These are phyloP conservation scores for Plagodis pulveraria DNA, from an alignment of 2,888 invertebrate species.

Conservation along the genomic window DNA sequence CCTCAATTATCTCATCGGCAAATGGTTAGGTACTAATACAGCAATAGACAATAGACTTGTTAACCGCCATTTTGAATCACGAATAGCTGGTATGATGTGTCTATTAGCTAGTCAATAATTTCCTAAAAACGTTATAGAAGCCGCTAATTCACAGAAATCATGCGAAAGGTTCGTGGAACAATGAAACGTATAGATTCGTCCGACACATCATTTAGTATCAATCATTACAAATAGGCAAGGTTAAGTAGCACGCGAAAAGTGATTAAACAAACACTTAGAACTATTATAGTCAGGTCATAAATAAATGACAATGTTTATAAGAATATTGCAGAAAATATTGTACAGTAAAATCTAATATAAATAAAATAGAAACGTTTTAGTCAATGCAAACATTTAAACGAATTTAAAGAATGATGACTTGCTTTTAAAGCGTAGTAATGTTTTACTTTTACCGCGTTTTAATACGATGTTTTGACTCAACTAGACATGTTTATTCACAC, in stretches of 20 bases:
- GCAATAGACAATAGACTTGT: conserved; percentile 39
- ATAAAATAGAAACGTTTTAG: neutral
- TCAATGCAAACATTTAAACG: neutral
- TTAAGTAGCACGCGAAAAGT: conserved; percentile 22
- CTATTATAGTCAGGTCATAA: no score
- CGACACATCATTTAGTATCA: conserved; percentile 37
- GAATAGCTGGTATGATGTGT: conserved; percentile 61
- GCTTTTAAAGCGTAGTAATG: conserved; percentile 9
- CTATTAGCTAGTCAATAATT: conserved; percentile 76
- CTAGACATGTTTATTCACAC: conserved; percentile 11
- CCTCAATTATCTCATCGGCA: conserved; percentile 7
- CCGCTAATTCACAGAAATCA: conserved; percentile 71
- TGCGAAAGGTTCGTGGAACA: conserved; percentile 50
- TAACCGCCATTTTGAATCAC: conserved; percentile 44
- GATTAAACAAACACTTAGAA: conserved; percentile 5
- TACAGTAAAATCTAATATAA: neutral
- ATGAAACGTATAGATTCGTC: conserved; percentile 19
- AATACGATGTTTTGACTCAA: conserved; percentile 18
- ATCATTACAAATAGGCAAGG: conserved; percentile 33
- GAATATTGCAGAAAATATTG: neutral
- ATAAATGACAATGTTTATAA: neutral
- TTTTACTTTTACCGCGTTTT: neutral
- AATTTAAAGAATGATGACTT: conserved; percentile 1
- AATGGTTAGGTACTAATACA: conserved; percentile 20
- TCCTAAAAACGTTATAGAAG: conserved; percentile 59